Conservation (phyloP, 2,113 vertebrate species). For the Enhydra lutris region DNA sequence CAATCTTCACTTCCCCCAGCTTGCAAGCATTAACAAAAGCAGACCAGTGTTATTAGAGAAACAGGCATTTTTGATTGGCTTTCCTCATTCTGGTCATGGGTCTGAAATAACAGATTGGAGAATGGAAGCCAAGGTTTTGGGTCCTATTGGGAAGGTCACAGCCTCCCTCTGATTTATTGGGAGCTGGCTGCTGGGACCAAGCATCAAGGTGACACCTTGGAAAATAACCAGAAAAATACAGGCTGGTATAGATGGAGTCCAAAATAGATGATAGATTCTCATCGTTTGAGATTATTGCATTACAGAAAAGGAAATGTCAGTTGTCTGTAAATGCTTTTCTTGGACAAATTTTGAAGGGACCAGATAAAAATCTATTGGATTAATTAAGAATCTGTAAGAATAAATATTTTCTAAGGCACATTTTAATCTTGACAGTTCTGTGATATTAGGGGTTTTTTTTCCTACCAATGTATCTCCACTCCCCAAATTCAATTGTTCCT, state of each 20-base stretch:
- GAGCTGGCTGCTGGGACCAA: background rate
- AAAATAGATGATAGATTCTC: background rate
- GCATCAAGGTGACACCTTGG: background rate
- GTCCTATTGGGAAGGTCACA: background rate
- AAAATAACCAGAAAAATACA: background rate
- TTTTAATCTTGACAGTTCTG: background rate
- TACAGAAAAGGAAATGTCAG: background rate
- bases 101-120: background rate
- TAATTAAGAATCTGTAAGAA: background rate
- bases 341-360: background rate
- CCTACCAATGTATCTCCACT: background rate
- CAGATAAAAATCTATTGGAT: background rate
- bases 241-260: background rate
- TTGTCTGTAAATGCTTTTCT: background rate
- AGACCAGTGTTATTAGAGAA: background rate
- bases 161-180: background rate
- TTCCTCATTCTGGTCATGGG: rapidly evolving
- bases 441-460: background rate
- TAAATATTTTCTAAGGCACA: background rate
- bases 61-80: background rate
- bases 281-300: background rate
- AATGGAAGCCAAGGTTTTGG: background rate
- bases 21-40: background rate
- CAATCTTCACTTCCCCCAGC: background rate
- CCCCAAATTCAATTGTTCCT: background rate